These are phyloP conservation scores for Litocranius walleri DNA, from an alignment of 2,113 vertebrate genomes.

Conservation along the genomic window DNA sequence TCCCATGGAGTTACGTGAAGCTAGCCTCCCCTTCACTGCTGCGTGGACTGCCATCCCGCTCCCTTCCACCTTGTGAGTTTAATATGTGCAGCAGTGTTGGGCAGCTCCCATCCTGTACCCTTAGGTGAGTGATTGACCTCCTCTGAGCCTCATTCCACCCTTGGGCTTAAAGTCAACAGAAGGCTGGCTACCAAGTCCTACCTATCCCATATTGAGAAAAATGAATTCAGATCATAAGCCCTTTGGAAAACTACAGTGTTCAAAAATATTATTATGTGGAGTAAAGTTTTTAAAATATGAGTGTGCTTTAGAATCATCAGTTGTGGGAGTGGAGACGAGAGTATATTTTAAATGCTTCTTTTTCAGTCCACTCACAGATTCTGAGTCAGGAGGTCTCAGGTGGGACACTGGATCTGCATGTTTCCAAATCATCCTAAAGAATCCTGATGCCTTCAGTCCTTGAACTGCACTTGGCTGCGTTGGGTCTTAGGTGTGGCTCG, in stretches of 20 bases:
- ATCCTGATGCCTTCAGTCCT: not conserved
- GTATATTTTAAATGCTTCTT: not conserved
- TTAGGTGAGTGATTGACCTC: not conserved
- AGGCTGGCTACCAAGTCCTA: not conserved
- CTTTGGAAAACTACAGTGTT: not conserved
- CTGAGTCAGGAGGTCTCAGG: not conserved
- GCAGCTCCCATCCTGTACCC: too few relatives aligned
- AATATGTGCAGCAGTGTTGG: too few relatives aligned
- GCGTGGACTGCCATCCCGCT: not conserved
- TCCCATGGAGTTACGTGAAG: not conserved
- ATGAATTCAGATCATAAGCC: not conserved
- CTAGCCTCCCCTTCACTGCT: not conserved
- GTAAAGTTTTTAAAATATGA: not conserved
- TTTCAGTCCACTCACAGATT: not conserved
- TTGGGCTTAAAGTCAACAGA: not conserved
- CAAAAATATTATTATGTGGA: not conserved
- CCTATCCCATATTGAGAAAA: not conserved
- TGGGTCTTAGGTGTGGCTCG: not conserved
- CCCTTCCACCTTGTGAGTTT: not conserved
- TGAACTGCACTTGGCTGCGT: not conserved
- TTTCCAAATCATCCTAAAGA: not conserved
- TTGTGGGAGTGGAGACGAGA: rapidly evolving
- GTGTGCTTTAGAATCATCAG: not conserved
- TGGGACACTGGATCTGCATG: not conserved
- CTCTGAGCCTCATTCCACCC: not conserved